phyloP scores from a whole-genome alignment of 2,797 vertebrate species.

The Leptodactylus fallax region DNA sequence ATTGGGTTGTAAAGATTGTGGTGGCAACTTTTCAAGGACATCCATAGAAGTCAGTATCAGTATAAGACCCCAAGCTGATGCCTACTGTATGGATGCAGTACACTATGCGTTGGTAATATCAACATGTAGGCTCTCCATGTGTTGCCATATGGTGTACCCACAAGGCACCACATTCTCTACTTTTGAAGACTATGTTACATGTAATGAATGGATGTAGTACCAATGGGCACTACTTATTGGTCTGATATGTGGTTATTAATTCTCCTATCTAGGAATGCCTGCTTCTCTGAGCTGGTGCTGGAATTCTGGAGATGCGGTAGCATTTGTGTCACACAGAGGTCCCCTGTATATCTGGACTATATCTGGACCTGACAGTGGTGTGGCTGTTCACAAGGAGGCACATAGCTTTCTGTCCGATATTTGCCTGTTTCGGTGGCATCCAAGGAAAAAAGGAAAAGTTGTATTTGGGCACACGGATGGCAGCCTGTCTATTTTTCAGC shows the following conservation, averaged over 20 bases:
- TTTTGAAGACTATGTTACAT: no score
- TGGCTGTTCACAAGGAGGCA: slow-evolving; percentile 90
- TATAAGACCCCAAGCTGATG: neutral
- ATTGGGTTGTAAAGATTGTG: neutral
- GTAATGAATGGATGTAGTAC: no score
- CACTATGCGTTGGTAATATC: no score
- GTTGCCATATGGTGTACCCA: no score
- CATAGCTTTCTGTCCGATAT: slow-evolving; percentile 95
- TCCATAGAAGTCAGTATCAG: no score
- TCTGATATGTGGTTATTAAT: slow-evolving; percentile 7
- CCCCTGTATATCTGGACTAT: slow-evolving; percentile 91
- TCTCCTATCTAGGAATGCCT: slow-evolving; percentile 81
- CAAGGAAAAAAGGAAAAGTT: slow-evolving; percentile 88
- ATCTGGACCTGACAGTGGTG: slow-evolving; percentile 83
- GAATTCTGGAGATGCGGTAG: slow-evolving; percentile 85
- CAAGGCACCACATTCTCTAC: no score
- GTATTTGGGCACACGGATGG: slow-evolving; percentile 95
- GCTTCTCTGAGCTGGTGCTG: slow-evolving; percentile 93
- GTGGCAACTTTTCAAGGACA: neutral
- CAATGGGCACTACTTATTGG: neutral
- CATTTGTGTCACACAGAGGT: slow-evolving; percentile 91
- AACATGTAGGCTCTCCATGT: no score
- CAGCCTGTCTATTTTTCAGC: slow-evolving; percentile 93
- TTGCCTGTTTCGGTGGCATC: slow-evolving; percentile 93
- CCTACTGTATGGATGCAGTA: no score